Percentiles rank a stretch among this genome's conserved stretches.
Evolutionary conservation across 2,113 vertebrate species (phyloP).

Genomic region (Panurus biarmicus): DNA sequence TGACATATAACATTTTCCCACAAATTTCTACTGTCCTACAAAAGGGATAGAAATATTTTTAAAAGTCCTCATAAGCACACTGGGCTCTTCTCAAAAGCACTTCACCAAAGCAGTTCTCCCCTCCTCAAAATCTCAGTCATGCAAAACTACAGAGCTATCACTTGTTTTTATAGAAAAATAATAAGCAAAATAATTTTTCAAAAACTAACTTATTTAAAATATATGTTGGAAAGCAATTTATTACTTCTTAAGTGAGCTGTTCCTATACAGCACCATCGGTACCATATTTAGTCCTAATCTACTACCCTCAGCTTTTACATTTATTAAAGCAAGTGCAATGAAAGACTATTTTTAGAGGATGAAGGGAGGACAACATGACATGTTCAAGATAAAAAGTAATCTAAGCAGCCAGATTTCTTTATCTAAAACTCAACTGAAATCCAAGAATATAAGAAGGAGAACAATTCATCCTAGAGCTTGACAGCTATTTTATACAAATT

Average conservation of each 20-base stretch:
- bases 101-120: neutral
- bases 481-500: neutral
- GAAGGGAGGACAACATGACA: neutral
- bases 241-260: neutral
- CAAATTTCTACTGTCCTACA: neutral
- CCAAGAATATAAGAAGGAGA: neutral
- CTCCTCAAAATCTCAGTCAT: neutral
- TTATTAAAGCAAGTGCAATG: slow-evolving; percentile 15
- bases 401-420: neutral
- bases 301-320: neutral
- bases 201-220: neutral
- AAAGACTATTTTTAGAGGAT: neutral
- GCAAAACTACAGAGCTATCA: neutral
- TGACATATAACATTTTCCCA: neutral
- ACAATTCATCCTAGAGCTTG: neutral
- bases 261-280: neutral
- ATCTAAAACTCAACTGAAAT: slow-evolving; percentile 3
- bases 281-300: slow-evolving; percentile 32
- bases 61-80: neutral
- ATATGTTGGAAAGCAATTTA: neutral
- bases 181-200: neutral
- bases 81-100: neutral
- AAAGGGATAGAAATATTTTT: neutral
- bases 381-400: slow-evolving; percentile 15
- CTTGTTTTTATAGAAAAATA: neutral